A percentile compares a stretch with the other conserved stretches of the same genome.
Evolutionary conservation across 1,140 invertebrate species (phyloP).

Genomic region (Euborellia annulipes): DNA sequence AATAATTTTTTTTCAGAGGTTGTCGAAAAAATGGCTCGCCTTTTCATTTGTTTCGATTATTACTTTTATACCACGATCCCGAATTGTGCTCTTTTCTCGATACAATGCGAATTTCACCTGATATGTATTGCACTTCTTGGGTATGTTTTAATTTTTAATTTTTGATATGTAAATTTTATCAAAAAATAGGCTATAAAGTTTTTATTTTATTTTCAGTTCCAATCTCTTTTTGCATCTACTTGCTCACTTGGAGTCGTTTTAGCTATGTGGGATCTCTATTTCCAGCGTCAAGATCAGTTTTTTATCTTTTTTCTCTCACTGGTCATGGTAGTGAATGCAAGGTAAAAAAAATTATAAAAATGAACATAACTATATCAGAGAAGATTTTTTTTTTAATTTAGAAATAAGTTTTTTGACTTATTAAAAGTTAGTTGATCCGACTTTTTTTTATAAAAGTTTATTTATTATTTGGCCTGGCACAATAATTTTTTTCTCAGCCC

Average conservation of each 20-base stretch:
- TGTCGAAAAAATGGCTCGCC: conserved; percentile 33
- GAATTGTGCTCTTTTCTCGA: conserved; percentile 93
- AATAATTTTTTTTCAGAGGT: conserved; percentile 31
- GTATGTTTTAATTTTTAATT: conserved; percentile 30
- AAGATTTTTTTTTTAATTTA: no score
- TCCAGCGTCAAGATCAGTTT: conserved; percentile 92
- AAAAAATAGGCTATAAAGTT: no score
- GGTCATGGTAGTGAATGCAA: conserved; percentile 92
- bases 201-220: no score
- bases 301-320: conserved; percentile 89
- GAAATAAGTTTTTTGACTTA: not conserved
- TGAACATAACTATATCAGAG: no score
- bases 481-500: no score
- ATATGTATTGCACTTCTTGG: conserved; percentile 82
- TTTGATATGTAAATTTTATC: no score
- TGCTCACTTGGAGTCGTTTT: conserved; percentile 75
- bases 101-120: conserved; percentile 85
- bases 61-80: conserved; percentile 94
- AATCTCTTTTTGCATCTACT: conserved; percentile 72
- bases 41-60: conserved; percentile 59
- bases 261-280: conserved; percentile 95
- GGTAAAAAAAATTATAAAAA: conserved; percentile 41
- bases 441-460: not conserved
- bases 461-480: no score
- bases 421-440: not conserved